phyloP scores from a whole-genome alignment of 1,140 invertebrate species.

The Penaeus indicus region DNA sequence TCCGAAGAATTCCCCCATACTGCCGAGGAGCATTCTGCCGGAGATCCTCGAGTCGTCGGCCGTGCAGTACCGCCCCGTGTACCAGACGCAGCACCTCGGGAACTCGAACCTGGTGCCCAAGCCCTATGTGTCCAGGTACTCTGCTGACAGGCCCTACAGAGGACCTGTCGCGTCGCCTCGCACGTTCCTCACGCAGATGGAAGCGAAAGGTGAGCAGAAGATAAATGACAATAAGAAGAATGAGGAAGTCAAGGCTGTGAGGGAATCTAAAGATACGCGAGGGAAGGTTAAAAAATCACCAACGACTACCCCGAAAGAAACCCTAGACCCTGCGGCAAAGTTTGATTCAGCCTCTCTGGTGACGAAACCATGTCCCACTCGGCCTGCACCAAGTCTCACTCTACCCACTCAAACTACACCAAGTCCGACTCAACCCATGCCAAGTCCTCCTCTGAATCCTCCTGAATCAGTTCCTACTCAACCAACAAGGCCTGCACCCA shows the following conservation, averaged over 20 bases:
- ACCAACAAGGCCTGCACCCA: too few species aligned
- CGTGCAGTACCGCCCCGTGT: conserved; percentile 49
- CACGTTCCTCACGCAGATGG: conserved; percentile 12
- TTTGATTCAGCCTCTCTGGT: too few species aligned
- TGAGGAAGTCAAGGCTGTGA: background rate
- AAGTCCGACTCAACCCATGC: too few species aligned
- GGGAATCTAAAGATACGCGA: conserved; percentile 47
- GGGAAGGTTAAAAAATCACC: conserved; percentile 50
- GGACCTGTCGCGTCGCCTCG: conserved; percentile 48
- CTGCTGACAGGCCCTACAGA: conserved; percentile 18
- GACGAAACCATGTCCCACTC: too few species aligned
- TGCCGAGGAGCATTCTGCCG: conserved; percentile 12
- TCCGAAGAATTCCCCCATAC: background rate
- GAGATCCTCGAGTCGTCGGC: conserved; percentile 49
- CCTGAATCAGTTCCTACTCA: too few species aligned
- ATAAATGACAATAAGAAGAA: background rate
- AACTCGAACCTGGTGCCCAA: conserved; percentile 48
- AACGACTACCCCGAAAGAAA: background rate
- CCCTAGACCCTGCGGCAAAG: too few species aligned
- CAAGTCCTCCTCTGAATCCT: too few species aligned
- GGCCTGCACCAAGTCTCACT: too few species aligned
- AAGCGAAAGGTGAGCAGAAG: background rate
- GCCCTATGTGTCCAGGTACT: conserved; percentile 42
- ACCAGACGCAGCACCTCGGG: conserved; percentile 24
- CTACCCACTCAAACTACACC: too few species aligned